Evolutionary conservation across 2,888 invertebrate genomes (phyloP).

Genomic region (Labia minor): DNA sequence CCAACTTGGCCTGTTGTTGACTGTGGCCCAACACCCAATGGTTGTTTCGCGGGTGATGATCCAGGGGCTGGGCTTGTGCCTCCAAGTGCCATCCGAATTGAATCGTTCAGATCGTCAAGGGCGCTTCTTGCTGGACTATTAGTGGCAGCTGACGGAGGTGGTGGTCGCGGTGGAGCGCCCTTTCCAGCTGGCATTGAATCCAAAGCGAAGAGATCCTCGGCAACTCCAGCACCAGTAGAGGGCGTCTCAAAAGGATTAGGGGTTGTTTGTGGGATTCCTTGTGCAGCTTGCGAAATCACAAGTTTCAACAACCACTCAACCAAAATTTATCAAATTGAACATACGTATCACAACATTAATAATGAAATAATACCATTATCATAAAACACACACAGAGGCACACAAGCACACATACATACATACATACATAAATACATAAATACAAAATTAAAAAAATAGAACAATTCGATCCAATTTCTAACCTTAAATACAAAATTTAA

Average conservation of each 20-base stretch:
- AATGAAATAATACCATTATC: too few species aligned
- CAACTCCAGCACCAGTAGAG: not conserved
- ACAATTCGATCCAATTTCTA: too few species aligned
- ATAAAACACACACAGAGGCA: too few species aligned
- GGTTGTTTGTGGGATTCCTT: not conserved
- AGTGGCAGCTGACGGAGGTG: conserved; percentile 28
- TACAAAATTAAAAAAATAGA: too few species aligned
- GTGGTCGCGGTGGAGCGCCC: conserved; percentile 37
- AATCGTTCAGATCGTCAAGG: conserved; percentile 57
- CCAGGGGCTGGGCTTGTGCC: conserved; percentile 34
- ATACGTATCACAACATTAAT: too few species aligned
- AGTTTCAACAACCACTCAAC: not conserved
- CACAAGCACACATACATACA: too few species aligned
- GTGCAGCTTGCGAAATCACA: conserved; percentile 1
- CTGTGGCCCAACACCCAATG: conserved; percentile 30
- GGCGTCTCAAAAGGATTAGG: not conserved
- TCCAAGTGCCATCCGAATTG: conserved; percentile 55
- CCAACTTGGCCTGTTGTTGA: conserved; percentile 31
- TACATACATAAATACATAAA: too few species aligned
- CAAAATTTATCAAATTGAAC: too few species aligned
- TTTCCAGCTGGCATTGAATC: not conserved
- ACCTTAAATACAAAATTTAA: too few species aligned
- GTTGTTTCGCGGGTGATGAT: conserved; percentile 23
- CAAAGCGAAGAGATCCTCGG: not conserved
- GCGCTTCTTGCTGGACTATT: conserved; percentile 49